phyloP scores from a whole-genome alignment of 2,113 vertebrate species.

The Pterocles orientalis region DNA sequence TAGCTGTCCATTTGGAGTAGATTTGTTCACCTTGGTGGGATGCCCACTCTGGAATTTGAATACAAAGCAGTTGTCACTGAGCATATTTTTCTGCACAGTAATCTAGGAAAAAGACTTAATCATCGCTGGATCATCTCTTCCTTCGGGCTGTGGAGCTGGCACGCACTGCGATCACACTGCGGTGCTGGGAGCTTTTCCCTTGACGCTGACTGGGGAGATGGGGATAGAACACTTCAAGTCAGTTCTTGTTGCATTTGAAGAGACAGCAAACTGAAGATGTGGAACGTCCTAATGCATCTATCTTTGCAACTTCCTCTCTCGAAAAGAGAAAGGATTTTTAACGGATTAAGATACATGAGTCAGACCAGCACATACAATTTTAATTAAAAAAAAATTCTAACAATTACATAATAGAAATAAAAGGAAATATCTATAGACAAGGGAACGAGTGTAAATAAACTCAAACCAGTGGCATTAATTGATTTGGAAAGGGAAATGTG shows the following conservation, averaged over 20 bases:
- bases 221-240: not conserved
- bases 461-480: not conserved
- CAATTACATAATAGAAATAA: not conserved
- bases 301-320: not conserved
- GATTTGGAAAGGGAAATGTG: not conserved
- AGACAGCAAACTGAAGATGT: not conserved
- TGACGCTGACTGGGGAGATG: too few species aligned
- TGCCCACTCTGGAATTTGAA: not conserved
- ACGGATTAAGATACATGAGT: not conserved
- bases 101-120: not conserved
- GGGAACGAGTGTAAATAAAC: not conserved
- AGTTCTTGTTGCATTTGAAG: not conserved
- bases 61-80: not conserved
- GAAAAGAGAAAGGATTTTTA: not conserved
- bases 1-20: not conserved
- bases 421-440: not conserved
- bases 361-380: not conserved
- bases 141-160: not conserved
- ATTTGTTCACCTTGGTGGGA: not conserved
- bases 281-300: not conserved
- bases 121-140: not conserved
- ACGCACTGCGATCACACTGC: not conserved
- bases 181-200: not conserved
- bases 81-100: not conserved
- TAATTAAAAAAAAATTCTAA: not conserved